phyloP scores from a whole-genome alignment of 1,140 invertebrate genomes.

The Platorchestia sp. region DNA sequence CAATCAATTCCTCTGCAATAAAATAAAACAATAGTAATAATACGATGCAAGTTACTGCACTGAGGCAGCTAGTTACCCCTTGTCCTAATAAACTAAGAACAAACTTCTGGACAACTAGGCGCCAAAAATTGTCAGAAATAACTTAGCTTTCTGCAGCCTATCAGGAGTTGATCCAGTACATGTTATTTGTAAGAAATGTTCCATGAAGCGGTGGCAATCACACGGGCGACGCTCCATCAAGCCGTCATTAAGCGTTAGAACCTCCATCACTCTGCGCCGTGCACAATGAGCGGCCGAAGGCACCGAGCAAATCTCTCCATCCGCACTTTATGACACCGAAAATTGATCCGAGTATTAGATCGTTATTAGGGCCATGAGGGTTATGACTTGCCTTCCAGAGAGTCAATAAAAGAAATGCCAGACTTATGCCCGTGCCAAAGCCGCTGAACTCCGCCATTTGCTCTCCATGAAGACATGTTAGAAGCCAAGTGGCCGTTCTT shows the following conservation, averaged over 20 bases:
- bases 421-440: constrained; percentile 43
- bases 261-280: not conserved
- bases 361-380: constrained; percentile 52
- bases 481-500: not conserved
- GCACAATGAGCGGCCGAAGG: not conserved
- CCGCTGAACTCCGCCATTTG: not conserved
- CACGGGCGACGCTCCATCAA: not conserved
- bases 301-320: constrained; percentile 41
- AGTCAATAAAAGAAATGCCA: constrained; percentile 45
- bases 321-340: constrained; percentile 55
- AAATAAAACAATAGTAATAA: no score
- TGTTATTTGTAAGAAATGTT: not conserved
- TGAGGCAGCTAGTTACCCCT: no score
- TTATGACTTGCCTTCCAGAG: constrained; percentile 28
- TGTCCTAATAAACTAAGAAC: not conserved
- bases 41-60: no score
- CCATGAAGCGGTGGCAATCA: not conserved
- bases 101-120: not conserved
- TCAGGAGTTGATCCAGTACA: not conserved
- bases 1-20: not conserved
- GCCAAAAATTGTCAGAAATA: not conserved
- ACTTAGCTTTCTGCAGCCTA: not conserved
- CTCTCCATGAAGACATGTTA: constrained; percentile 1
- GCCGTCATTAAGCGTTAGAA: constrained; percentile 23
- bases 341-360: constrained; percentile 53